Percentiles rank a stretch among this genome's conserved stretches.
Evolutionary conservation across 1,140 invertebrate genomes (phyloP).

Genomic region (Chelonus insularis): DNA sequence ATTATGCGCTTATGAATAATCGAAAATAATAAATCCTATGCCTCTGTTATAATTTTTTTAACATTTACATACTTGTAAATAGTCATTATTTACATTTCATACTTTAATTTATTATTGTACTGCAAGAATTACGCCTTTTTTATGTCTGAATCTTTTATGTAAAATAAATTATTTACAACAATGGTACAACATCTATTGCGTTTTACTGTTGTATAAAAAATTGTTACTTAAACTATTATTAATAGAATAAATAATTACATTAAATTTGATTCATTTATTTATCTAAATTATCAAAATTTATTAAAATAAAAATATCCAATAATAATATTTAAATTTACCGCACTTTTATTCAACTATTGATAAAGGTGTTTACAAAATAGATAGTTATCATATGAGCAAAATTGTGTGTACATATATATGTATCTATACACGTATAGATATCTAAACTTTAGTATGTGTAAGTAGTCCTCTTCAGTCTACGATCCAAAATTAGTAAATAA

Average conservation of each 20-base stretch:
- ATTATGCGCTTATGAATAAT: conserved; percentile 11
- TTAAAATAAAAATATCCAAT: too few species aligned
- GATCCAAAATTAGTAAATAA: conserved; percentile 60
- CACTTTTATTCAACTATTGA: too few species aligned
- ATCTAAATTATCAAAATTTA: too few species aligned
- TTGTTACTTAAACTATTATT: too few species aligned
- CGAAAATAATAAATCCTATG: conserved; percentile 33
- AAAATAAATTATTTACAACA: conserved; percentile 53
- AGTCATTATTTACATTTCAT: conserved; percentile 57
- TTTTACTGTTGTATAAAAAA: conserved; percentile 35
- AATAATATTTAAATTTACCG: too few species aligned
- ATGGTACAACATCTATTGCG: conserved; percentile 37
- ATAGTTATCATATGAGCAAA: too few species aligned
- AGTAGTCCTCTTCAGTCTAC: not conserved
- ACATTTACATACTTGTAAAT: conserved; percentile 59
- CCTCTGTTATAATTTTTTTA: conserved; percentile 53
- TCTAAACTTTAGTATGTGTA: too few species aligned
- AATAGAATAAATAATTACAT: too few species aligned
- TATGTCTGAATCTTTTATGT: conserved; percentile 43
- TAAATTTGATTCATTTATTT: too few species aligned
- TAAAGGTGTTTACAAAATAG: too few species aligned
- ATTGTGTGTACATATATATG: too few species aligned
- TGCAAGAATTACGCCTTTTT: conserved; percentile 46
- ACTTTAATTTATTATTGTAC: conserved; percentile 57
- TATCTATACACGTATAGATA: too few species aligned